Evolutionary conservation across 2,888 invertebrate species (phyloP).

Genomic region (Trichacis sp.): DNA sequence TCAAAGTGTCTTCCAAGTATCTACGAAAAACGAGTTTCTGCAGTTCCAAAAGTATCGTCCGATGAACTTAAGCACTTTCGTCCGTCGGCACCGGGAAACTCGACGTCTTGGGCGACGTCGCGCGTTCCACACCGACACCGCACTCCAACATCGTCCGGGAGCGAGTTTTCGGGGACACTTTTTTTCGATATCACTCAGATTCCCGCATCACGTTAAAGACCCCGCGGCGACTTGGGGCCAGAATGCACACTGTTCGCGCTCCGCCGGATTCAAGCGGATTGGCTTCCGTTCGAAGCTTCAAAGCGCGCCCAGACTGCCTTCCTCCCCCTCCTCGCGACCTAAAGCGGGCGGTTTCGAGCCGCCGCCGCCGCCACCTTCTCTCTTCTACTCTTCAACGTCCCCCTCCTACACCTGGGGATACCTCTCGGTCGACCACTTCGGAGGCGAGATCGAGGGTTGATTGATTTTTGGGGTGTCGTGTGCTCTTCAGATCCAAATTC

Average conservation of each 20-base stretch:
- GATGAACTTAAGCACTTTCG: not conserved
- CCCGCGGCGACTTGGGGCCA: too few relatives aligned
- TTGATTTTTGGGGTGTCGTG: too few relatives aligned
- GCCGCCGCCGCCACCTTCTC: slow-evolving; percentile 41
- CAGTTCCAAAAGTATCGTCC: not conserved
- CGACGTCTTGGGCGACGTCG: not conserved
- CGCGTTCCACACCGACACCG: not conserved
- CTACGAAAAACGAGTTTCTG: too few relatives aligned
- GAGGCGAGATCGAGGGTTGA: slow-evolving; percentile 61
- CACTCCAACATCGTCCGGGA: not conserved
- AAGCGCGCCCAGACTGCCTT: slow-evolving; percentile 67
- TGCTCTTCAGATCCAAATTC: too few relatives aligned
- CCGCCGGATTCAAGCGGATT: slow-evolving; percentile 68
- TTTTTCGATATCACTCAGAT: too few relatives aligned
- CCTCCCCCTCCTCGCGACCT: slow-evolving; percentile 54
- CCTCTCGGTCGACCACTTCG: slow-evolving; percentile 22
- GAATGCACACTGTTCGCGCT: slow-evolving; percentile 62
- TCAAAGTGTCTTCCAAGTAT: too few relatives aligned
- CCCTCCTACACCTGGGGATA: slow-evolving; percentile 34
- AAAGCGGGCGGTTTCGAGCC: slow-evolving; percentile 43
- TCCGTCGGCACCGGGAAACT: not conserved
- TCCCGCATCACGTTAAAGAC: too few relatives aligned
- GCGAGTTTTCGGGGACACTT: too few relatives aligned
- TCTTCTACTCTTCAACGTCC: slow-evolving; percentile 35
- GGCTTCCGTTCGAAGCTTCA: slow-evolving; percentile 66